A percentile compares a stretch with the other conserved stretches of the same genome.
Conservation (phyloP, 2,888 invertebrate species). For the Itoplectis maculator region DNA sequence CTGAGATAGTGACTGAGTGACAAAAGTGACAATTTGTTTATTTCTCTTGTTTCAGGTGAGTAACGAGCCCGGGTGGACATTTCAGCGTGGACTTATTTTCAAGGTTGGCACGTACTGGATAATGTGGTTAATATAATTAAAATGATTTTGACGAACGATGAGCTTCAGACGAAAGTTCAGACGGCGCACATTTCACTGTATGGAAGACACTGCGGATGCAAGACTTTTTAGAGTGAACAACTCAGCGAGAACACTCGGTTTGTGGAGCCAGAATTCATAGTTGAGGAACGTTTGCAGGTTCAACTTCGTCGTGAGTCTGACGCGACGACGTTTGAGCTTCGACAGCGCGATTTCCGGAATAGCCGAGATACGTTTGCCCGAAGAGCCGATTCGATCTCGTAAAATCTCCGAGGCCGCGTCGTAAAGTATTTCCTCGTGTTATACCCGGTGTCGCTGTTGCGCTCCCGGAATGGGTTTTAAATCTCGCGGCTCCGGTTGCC, state of each 20-base stretch:
- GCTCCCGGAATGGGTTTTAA: slow-evolving; percentile 72
- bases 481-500: slow-evolving; percentile 57
- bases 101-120: neutral
- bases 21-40: neutral
- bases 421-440: slow-evolving; percentile 46
- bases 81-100: neutral
- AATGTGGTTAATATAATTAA: too few relatives aligned
- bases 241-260: too few relatives aligned
- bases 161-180: too few relatives aligned
- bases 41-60: slow-evolving; percentile 67
- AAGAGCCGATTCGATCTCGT: slow-evolving; percentile 66
- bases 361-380: slow-evolving; percentile 26
- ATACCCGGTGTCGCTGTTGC: neutral
- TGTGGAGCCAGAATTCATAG: too few relatives aligned
- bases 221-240: too few relatives aligned
- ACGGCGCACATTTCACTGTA: too few relatives aligned
- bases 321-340: neutral
- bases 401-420: slow-evolving; percentile 64
- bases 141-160: too few relatives aligned
- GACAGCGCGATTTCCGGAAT: slow-evolving; percentile 47
- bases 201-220: too few relatives aligned
- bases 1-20: neutral
- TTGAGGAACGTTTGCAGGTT: too few relatives aligned
- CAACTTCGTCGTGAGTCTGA: slow-evolving; percentile 16
- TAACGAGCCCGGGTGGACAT: neutral